phyloP scores from a whole-genome alignment of 1,140 invertebrate genomes.

The Drosophila lowei region DNA sequence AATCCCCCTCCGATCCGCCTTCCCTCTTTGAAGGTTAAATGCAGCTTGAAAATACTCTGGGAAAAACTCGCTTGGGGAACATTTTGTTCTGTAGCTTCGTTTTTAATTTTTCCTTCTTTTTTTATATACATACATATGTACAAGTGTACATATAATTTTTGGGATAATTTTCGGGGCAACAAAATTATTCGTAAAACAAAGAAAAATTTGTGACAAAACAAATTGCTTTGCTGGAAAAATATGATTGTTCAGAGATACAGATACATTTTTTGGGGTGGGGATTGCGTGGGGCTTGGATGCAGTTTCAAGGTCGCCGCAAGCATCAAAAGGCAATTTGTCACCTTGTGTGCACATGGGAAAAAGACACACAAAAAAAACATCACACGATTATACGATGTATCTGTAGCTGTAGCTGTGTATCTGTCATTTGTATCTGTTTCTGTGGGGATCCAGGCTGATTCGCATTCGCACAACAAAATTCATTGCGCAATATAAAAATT shows the following conservation, averaged over 20 bases:
- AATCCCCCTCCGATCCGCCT: neutral
- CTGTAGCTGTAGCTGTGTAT: conserved; percentile 12
- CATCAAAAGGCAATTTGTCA: conserved; percentile 67
- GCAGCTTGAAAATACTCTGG: conserved; percentile 34
- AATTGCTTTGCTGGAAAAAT: conserved; percentile 58
- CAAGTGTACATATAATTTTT: neutral
- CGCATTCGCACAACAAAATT: conserved; percentile 11
- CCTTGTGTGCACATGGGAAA: conserved; percentile 28
- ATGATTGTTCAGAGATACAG: conserved; percentile 31
- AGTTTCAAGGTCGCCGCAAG: conserved; percentile 64
- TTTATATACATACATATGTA: neutral
- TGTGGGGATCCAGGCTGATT: conserved; percentile 4
- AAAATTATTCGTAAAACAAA: conserved; percentile 71
- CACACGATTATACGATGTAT: conserved; percentile 12
- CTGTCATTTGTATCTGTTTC: conserved; percentile 24
- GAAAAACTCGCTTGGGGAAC: conserved; percentile 29
- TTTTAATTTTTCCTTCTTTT: conserved; percentile 11
- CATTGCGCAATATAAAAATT: conserved; percentile 53
- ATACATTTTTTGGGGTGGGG: conserved; percentile 1
- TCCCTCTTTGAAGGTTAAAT: neutral
- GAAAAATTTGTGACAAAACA: conserved; percentile 63
- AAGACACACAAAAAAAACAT: conserved; percentile 1
- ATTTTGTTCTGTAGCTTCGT: conserved; percentile 12
- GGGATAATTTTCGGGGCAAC: conserved; percentile 5
- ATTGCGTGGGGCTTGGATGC: conserved; percentile 45